phyloP scores from a whole-genome alignment of 2,113 vertebrate genomes.

The Narcine bancroftii region DNA sequence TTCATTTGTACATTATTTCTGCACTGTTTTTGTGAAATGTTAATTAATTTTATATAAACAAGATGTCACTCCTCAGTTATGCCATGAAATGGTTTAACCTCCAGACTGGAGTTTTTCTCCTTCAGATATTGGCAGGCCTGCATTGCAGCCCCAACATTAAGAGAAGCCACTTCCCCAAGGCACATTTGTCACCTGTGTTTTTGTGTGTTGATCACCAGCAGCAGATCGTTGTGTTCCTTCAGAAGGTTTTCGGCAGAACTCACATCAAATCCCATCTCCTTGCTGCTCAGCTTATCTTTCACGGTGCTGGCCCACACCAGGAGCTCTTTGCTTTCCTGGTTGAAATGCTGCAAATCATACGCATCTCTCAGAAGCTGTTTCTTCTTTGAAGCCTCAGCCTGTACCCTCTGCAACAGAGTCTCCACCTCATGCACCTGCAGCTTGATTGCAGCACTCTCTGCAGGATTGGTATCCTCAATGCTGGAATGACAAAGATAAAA shows the following conservation, averaged over 20 bases:
- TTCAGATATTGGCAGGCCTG: not conserved
- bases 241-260: conserved; percentile 63
- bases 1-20: too few relatives aligned
- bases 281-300: conserved; percentile 54
- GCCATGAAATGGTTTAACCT: not conserved
- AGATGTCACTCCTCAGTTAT: not conserved
- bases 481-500: conserved; percentile 45
- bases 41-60: too few relatives aligned
- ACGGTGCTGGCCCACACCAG: conserved; percentile 55
- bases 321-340: conserved; percentile 59
- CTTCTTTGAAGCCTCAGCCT: conserved; percentile 48
- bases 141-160: rapidly evolving
- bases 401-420: conserved; percentile 56
- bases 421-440: conserved; percentile 65
- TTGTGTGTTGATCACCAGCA: conserved; percentile 60
- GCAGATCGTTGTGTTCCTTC: conserved; percentile 60
- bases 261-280: conserved; percentile 58
- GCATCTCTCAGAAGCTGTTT: conserved; percentile 46
- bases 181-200: conserved; percentile 59
- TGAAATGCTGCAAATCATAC: conserved; percentile 55
- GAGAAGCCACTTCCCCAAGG: not conserved
- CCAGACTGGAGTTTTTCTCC: not conserved
- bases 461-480: conserved; percentile 64
- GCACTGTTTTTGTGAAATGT: too few relatives aligned
- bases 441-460: conserved; percentile 62